A percentile compares a stretch with the other conserved stretches of the same genome.
Evolutionary conservation across 2,113 vertebrate genomes (phyloP).

Genomic region (Eubucco bourcierii): DNA sequence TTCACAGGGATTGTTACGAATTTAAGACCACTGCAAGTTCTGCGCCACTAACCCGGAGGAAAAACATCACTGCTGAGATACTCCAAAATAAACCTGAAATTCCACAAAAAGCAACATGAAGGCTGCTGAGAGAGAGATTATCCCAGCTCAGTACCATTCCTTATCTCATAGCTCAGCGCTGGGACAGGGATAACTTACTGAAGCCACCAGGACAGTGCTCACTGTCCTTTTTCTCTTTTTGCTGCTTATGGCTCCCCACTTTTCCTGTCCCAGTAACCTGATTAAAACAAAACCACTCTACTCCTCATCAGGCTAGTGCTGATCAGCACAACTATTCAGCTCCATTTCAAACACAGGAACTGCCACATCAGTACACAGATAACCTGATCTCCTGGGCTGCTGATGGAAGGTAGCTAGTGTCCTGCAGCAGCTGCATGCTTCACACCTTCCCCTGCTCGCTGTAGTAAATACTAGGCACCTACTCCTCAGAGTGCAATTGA

Average conservation of each 20-base stretch:
- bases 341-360: neutral
- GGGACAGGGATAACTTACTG: neutral
- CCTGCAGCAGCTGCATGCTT: neutral
- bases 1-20: neutral
- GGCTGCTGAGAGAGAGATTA: neutral
- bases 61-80: neutral
- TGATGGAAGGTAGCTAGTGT: neutral
- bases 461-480: neutral
- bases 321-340: neutral
- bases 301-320: accelerated
- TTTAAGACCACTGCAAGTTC: neutral
- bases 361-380: neutral
- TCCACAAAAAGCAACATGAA: neutral
- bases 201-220: neutral
- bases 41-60: neutral
- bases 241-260: neutral
- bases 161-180: neutral
- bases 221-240: neutral
- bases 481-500: neutral
- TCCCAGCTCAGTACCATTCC: neutral
- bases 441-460: neutral
- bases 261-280: neutral
- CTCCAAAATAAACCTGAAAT: conserved; percentile 28
- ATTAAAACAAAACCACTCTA: neutral
- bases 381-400: neutral